phyloP scores from a whole-genome alignment of 2,113 vertebrate genomes.

The Hemichromis elongatus region DNA sequence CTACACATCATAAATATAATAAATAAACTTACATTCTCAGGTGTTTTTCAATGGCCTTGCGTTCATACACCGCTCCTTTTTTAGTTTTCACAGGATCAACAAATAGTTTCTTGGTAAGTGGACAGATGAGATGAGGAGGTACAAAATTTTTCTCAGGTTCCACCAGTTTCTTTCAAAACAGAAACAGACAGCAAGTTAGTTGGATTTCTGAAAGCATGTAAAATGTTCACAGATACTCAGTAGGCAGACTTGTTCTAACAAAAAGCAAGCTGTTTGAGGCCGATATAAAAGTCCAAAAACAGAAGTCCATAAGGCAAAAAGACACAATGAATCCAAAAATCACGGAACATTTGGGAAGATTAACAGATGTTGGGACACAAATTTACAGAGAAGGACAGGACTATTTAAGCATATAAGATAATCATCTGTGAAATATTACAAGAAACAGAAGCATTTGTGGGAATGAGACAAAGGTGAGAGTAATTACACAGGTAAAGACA shows the following conservation, averaged over 20 bases:
- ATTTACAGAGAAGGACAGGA: too few relatives aligned
- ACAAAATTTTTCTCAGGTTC: background rate
- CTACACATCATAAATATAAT: background rate
- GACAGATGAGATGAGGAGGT: conserved; percentile 35
- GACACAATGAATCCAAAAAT: too few relatives aligned
- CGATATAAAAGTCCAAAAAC: too few relatives aligned
- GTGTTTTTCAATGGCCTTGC: conserved; percentile 37
- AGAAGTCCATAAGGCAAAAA: too few relatives aligned
- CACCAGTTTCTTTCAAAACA: conserved; percentile 34
- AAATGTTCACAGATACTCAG: background rate
- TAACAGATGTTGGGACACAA: too few relatives aligned
- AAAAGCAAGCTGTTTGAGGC: background rate
- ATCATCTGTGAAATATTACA: too few relatives aligned
- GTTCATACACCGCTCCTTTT: conserved; percentile 32
- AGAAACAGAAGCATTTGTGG: too few relatives aligned
- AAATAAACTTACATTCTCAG: background rate
- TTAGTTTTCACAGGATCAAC: conserved; percentile 52
- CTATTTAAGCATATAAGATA: too few relatives aligned
- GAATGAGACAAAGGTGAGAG: too few relatives aligned
- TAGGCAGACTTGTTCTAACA: background rate
- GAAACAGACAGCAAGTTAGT: background rate
- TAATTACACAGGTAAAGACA: too few relatives aligned
- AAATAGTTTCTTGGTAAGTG: conserved; percentile 40
- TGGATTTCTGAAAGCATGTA: background rate
- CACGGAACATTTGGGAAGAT: too few relatives aligned